Percentiles rank a stretch among this genome's conserved stretches.
Conservation (phyloP, 2,888 invertebrate genomes). For the Orthosia gothica region DNA sequence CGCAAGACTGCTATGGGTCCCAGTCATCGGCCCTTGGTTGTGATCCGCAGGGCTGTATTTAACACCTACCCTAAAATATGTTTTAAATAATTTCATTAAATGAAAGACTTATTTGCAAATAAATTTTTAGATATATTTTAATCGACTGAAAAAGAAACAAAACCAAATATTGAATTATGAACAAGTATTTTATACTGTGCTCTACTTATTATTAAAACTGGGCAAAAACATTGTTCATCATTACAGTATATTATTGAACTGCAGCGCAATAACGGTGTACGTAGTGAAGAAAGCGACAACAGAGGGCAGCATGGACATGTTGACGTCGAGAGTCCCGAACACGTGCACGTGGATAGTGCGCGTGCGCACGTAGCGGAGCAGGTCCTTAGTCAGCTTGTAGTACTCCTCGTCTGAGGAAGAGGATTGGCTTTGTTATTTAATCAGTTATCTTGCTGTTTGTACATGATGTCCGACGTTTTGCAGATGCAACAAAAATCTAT, state of each 20-base stretch:
- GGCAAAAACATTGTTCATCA: background rate
- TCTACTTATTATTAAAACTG: background rate
- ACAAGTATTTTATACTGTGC: background rate
- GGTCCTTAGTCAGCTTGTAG: conserved; percentile 70
- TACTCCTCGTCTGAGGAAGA: conserved; percentile 64
- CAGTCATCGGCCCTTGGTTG: too few species aligned
- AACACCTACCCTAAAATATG: too few species aligned
- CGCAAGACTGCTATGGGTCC: too few species aligned
- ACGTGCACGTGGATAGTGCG: conserved; percentile 70
- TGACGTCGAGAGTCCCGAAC: conserved; percentile 71
- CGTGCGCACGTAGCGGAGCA: conserved; percentile 73
- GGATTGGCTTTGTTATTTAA: background rate
- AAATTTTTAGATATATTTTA: background rate
- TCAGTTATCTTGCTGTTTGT: too few species aligned
- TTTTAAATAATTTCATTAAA: too few species aligned
- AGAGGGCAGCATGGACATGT: conserved; percentile 78
- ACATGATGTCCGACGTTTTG: too few species aligned
- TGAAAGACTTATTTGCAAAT: background rate
- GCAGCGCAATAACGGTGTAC: conserved; percentile 78
- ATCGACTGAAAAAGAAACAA: background rate
- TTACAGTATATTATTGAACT: conserved; percentile 68
- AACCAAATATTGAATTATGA: background rate
- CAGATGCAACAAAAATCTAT: too few species aligned
- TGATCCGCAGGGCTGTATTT: too few species aligned
- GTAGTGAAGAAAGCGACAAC: conserved; percentile 76